Evolutionary conservation across 2,113 vertebrate species (phyloP).

Genomic region (Solenodon paradoxus): DNA sequence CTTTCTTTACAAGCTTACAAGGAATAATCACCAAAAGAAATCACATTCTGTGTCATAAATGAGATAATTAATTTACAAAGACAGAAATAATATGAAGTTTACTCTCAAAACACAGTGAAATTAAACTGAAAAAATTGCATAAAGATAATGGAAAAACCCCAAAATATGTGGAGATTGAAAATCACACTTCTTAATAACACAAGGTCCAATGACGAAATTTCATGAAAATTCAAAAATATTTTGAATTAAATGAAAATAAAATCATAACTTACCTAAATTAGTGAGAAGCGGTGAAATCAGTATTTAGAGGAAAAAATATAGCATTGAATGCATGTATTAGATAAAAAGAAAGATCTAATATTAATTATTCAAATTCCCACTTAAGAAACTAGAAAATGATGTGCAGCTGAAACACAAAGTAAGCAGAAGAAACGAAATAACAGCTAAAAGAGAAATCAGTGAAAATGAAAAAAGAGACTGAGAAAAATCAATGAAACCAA

Average conservation of each 20-base stretch:
- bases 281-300: background rate
- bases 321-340: background rate
- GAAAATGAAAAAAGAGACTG: background rate
- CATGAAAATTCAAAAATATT: background rate
- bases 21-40: background rate
- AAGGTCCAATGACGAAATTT: background rate
- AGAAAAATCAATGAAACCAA: background rate
- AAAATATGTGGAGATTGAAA: background rate
- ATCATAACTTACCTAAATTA: background rate
- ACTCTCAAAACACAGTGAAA: background rate
- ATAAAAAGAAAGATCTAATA: background rate
- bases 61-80: background rate
- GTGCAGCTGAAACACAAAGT: background rate
- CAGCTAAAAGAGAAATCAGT: background rate
- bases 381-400: background rate
- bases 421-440: background rate
- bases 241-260: background rate
- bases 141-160: background rate
- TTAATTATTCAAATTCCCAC: background rate
- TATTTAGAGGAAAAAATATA: background rate
- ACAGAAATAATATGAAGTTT: background rate
- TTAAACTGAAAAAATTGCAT: background rate
- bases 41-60: background rate
- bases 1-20: background rate
- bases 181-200: background rate